Evolutionary conservation across 2,888 invertebrate species (phyloP).

Genomic region (Eupithecia exiguata): DNA sequence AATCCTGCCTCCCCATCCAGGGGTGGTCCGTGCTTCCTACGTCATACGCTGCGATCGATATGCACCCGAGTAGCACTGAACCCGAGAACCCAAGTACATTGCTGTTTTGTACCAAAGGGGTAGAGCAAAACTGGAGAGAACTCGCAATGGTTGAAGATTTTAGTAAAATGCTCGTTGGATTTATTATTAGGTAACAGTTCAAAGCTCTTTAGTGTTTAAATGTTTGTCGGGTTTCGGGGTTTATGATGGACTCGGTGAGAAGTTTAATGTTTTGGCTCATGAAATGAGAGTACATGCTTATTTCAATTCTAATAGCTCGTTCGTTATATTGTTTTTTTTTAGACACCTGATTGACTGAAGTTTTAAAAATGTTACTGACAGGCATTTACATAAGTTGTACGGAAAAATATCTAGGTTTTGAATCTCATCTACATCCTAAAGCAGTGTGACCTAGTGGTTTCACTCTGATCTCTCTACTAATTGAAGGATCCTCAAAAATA

Average conservation of each 20-base stretch:
- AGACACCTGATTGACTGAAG: too few relatives aligned
- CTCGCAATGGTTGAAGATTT: slow-evolving; percentile 10
- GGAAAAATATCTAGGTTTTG: background rate
- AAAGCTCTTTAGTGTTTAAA: slow-evolving; percentile 25
- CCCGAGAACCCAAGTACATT: slow-evolving; percentile 28
- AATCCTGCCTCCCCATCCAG: slow-evolving; percentile 26
- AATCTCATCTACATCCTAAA: background rate
- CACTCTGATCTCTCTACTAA: slow-evolving; percentile 3
- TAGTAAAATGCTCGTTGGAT: slow-evolving; percentile 21
- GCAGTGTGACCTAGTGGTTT: background rate
- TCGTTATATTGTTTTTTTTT: background rate
- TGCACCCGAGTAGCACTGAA: slow-evolving; percentile 40
- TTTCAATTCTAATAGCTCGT: background rate
- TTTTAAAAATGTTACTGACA: too few relatives aligned
- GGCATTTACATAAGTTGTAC: too few relatives aligned
- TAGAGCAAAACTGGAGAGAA: background rate
- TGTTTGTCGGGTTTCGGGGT: background rate
- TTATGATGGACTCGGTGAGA: background rate
- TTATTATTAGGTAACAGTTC: slow-evolving; percentile 20
- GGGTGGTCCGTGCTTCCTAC: slow-evolving; percentile 49
- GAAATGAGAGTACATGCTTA: background rate
- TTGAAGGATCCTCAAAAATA: slow-evolving; percentile 4
- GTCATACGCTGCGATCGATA: slow-evolving; percentile 63
- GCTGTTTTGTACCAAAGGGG: slow-evolving; percentile 13
- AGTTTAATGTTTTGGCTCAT: background rate